phyloP scores from a whole-genome alignment of 2,888 invertebrate species.

The Oscheius onirici region DNA sequence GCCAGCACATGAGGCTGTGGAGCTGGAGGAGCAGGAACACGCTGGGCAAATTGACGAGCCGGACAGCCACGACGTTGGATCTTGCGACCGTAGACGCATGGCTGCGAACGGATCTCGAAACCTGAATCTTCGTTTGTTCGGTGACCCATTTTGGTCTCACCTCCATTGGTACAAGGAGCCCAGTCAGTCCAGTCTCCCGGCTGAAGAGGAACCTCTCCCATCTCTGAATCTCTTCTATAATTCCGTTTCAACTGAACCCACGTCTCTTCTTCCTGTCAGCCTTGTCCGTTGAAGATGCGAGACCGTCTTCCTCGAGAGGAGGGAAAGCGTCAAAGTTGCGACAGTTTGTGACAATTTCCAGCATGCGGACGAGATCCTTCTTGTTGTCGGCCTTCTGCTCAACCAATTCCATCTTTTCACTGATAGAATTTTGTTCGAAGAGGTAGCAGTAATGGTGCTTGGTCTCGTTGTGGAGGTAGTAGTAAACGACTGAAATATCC shows the following conservation, averaged over 20 bases:
- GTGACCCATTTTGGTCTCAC: conserved; percentile 2
- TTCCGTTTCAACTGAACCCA: conserved; percentile 26
- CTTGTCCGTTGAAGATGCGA: conserved; percentile 63
- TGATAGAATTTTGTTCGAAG: conserved; percentile 54
- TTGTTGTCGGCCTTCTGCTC: conserved; percentile 61
- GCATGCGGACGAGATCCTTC: conserved; percentile 61
- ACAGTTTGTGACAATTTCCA: conserved; percentile 63
- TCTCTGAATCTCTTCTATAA: conserved; percentile 38
- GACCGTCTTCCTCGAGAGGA: conserved; percentile 62
- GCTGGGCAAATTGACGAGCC: conserved; percentile 54
- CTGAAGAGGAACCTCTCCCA: conserved; percentile 39
- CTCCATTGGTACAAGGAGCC: conserved; percentile 48
- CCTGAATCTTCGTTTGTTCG: conserved; percentile 19
- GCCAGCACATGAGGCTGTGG: conserved; percentile 4
- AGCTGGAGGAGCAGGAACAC: conserved; percentile 46
- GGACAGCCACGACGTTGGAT: conserved; percentile 67
- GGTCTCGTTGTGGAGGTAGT: conserved; percentile 60
- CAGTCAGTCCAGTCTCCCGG: conserved; percentile 63
- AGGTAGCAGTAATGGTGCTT: conserved; percentile 60
- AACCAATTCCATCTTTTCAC: conserved; percentile 53
- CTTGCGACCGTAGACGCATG: conserved; percentile 62
- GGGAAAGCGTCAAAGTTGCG: conserved; percentile 65
- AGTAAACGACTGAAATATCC: conserved; percentile 57
- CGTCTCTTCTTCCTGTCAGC: conserved; percentile 66
- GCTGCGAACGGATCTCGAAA: conserved; percentile 58